phyloP scores from a whole-genome alignment of 2,113 vertebrate species.

The Cephalophus harveyi region DNA sequence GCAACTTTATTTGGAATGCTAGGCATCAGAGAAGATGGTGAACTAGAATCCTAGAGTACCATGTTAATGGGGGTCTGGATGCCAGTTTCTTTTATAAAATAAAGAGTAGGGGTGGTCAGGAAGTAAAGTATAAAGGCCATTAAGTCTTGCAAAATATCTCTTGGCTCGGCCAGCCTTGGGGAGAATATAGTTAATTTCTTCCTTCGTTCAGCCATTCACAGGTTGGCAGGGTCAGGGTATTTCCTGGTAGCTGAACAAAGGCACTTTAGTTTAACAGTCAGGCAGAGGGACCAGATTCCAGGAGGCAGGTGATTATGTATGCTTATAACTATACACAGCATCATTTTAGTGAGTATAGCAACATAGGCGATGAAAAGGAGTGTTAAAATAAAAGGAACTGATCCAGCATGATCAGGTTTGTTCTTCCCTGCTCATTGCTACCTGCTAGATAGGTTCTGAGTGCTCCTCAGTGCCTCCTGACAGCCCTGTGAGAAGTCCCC shows the following conservation, averaged over 20 bases:
- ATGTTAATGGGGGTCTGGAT: background rate
- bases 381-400: background rate
- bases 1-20: background rate
- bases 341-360: background rate
- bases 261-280: background rate
- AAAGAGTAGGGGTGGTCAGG: background rate
- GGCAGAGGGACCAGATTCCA: background rate
- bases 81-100: background rate
- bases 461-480: background rate
- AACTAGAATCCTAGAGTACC: background rate
- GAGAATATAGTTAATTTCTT: background rate
- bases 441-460: background rate
- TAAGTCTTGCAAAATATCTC: background rate
- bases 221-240: background rate
- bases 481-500: background rate
- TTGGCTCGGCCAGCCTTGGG: background rate
- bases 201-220: background rate
- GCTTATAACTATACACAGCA: background rate
- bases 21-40: fast-evolving
- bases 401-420: background rate
- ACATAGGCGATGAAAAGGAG: background rate
- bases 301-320: background rate
- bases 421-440: background rate
- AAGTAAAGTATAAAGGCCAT: background rate
- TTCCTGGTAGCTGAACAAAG: background rate